A percentile compares a stretch with the other conserved stretches of the same genome.
phyloP scores from a whole-genome alignment of 2,113 vertebrate genomes.

The Potamarius usumacintae region DNA sequence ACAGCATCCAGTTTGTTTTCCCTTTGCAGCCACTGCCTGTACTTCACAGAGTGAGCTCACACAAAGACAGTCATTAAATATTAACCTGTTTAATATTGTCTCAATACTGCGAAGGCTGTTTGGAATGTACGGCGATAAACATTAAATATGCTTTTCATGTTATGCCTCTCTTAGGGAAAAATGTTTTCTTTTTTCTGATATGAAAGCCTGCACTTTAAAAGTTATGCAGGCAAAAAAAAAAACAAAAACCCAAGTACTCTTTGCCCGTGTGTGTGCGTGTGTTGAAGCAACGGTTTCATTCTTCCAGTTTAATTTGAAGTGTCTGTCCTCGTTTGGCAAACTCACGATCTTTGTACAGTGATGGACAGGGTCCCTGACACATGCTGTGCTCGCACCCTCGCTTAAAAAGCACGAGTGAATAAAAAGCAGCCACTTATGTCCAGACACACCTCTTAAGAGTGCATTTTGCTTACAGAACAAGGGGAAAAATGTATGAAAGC shows the following conservation, averaged over 20 bases:
- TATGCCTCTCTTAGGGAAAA: conserved; percentile 63
- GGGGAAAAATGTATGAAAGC: conserved; percentile 59
- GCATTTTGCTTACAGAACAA: conserved; percentile 60
- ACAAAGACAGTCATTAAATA: conserved; percentile 80
- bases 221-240: conserved; percentile 64
- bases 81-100: conserved; percentile 83
- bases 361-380: conserved; percentile 60
- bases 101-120: conserved; percentile 72
- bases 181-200: conserved; percentile 35
- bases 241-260: conserved; percentile 56
- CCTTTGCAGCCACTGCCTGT: conserved; percentile 68
- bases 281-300: conserved; percentile 55
- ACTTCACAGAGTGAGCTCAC: conserved; percentile 64
- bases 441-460: conserved; percentile 56
- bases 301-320: conserved; percentile 63
- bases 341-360: conserved; percentile 43
- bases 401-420: conserved; percentile 56
- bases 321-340: conserved; percentile 64
- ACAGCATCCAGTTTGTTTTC: conserved; percentile 77
- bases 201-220: conserved; percentile 65
- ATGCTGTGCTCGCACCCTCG: conserved; percentile 46
- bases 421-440: conserved; percentile 48
- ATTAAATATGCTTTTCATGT: conserved; percentile 84
- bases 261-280: conserved; percentile 29
- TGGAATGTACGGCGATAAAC: conserved; percentile 72